These are phyloP conservation scores for Sula dactylatra DNA, from an alignment of 2,113 vertebrate species.

Conservation along the genomic window DNA sequence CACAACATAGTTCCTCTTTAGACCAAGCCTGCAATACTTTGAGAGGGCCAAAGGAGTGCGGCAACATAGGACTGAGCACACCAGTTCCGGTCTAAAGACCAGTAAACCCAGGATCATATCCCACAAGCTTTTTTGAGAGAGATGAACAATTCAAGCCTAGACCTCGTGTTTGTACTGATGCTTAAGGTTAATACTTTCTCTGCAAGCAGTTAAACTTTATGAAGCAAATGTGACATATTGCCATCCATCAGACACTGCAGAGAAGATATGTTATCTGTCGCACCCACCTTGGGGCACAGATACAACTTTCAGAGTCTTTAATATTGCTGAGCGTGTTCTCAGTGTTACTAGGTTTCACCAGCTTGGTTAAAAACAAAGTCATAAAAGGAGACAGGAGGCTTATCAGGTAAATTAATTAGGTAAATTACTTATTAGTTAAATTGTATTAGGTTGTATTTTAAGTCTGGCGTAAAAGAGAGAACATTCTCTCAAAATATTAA, in stretches of 20 bases:
- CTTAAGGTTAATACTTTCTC: neutral
- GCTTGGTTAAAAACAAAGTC: neutral
- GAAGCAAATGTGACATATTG: neutral
- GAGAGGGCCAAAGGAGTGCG: fast-evolving
- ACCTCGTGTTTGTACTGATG: neutral
- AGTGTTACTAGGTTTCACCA: neutral
- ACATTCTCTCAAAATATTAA: too few relatives aligned
- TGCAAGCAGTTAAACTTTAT: neutral
- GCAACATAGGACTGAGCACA: fast-evolving
- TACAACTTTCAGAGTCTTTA: neutral
- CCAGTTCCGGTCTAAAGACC: neutral
- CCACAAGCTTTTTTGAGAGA: neutral
- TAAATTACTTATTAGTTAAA: neutral
- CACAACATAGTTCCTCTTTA: neutral
- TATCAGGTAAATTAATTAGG: neutral
- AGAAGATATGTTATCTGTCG: neutral
- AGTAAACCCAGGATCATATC: neutral
- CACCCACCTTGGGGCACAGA: neutral
- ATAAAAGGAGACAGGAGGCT: neutral
- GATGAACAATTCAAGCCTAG: neutral
- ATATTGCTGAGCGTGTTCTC: neutral
- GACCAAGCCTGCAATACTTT: neutral
- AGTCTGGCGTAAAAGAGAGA: neutral
- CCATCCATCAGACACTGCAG: neutral
- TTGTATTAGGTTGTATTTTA: neutral